Percentiles rank a stretch among this genome's conserved stretches.
These are phyloP conservation scores for Sebastes oblongus DNA, from an alignment of 2,797 vertebrate genomes.

Conservation along the genomic window DNA sequence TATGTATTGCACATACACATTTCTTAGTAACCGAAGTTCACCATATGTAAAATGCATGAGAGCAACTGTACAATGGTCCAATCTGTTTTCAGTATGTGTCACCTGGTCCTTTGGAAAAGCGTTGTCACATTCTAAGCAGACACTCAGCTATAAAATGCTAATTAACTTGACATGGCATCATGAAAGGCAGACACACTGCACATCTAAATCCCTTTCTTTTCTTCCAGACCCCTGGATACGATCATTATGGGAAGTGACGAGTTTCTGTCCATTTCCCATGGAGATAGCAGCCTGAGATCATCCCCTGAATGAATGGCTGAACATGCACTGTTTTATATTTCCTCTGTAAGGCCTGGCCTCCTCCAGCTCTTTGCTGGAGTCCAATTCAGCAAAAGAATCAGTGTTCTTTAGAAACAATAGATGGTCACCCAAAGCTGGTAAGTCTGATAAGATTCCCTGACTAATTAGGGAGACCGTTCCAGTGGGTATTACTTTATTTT, in stretches of 20 bases:
- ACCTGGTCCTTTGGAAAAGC: constrained; percentile 21
- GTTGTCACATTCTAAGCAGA: background rate
- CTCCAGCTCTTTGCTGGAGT: background rate
- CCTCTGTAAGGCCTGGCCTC: background rate
- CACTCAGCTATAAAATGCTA: constrained; percentile 7
- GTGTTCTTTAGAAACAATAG: background rate
- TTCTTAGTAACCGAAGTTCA: constrained; percentile 1
- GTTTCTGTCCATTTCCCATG: background rate
- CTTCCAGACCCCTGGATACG: background rate
- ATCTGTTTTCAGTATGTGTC: constrained; percentile 4
- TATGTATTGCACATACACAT: background rate
- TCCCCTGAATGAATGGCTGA: constrained; percentile 43
- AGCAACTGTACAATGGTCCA: background rate
- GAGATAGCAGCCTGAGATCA: constrained; percentile 17
- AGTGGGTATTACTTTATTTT: background rate
- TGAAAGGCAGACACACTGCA: background rate
- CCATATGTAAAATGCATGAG: constrained; percentile 51
- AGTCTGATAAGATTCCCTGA: background rate
- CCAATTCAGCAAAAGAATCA: background rate
- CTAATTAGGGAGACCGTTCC: background rate
- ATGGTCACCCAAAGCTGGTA: background rate
- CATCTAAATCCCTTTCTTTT: constrained; percentile 18
- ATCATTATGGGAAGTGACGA: background rate
- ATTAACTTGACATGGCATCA: constrained; percentile 23
- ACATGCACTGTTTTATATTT: constrained; percentile 28